Evolutionary conservation across 2,113 vertebrate species (phyloP).

Genomic region (Anolis sagrei): DNA sequence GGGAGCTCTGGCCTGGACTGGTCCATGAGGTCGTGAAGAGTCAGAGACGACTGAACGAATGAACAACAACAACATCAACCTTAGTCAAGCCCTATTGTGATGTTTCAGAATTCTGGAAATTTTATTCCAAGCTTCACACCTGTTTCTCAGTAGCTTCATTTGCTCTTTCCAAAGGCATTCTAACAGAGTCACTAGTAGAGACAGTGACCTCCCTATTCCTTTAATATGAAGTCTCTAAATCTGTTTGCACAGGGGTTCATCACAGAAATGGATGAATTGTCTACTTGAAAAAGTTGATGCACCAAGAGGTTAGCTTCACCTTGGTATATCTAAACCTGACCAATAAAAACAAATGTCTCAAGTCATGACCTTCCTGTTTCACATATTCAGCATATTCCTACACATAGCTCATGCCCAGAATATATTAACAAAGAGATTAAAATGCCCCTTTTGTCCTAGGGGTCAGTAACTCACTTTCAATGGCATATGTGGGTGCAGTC

Average conservation of each 20-base stretch:
- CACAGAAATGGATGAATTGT: slow-evolving; percentile 2
- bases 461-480: neutral
- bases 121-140: slow-evolving; percentile 20
- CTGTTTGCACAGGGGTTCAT: neutral
- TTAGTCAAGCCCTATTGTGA: no score
- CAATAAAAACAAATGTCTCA: slow-evolving; percentile 60
- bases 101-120: neutral
- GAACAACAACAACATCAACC: no score
- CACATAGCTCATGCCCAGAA: slow-evolving; percentile 26
- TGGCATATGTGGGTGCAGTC: neutral
- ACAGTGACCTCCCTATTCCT: fast-evolving
- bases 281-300: slow-evolving; percentile 22
- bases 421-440: slow-evolving; percentile 50
- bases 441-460: slow-evolving; percentile 55
- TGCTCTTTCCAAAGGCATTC: slow-evolving; percentile 14
- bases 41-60: no score
- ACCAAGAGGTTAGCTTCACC: slow-evolving; percentile 58
- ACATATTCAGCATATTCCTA: slow-evolving; percentile 54
- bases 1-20: no score
- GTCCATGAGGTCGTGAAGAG: no score
- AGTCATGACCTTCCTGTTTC: slow-evolving; percentile 32
- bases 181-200: slow-evolving; percentile 5
- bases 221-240: neutral
- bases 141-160: slow-evolving; percentile 21
- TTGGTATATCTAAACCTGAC: slow-evolving; percentile 40